Evolutionary conservation across 1,140 invertebrate species (phyloP).

Genomic region (Apis dorsata): DNA sequence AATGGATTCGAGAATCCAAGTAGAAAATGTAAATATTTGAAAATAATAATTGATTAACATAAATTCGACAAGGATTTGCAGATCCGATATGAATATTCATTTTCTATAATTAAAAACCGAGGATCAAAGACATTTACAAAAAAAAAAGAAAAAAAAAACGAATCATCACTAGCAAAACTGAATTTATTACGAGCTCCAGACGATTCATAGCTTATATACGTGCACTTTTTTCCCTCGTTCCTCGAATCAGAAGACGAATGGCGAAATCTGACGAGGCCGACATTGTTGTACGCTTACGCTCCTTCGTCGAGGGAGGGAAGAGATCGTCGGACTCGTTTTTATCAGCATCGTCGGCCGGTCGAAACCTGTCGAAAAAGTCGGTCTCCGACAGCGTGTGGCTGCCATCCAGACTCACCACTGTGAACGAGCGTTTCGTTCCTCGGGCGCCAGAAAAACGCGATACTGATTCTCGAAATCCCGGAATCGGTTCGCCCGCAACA

Average conservation of each 20-base stretch:
- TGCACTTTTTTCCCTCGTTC: slow-evolving; percentile 3
- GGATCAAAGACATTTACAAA: neutral
- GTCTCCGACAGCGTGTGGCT: slow-evolving; percentile 58
- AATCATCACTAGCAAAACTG: neutral
- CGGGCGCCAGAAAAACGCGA: slow-evolving; percentile 41
- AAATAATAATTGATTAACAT: too few species aligned
- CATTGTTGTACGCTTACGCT: slow-evolving; percentile 34
- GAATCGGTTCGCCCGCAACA: slow-evolving; percentile 25
- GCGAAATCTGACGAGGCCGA: slow-evolving; percentile 38
- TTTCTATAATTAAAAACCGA: neutral
- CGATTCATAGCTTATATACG: neutral
- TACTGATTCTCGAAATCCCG: slow-evolving; percentile 43
- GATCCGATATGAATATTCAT: neutral
- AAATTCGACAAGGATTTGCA: neutral
- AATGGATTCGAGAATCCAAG: too few species aligned
- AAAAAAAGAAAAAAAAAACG: neutral
- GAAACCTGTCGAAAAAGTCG: slow-evolving; percentile 41
- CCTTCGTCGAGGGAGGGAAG: slow-evolving; percentile 11
- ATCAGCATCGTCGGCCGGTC: slow-evolving; percentile 42
- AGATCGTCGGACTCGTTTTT: slow-evolving; percentile 51
- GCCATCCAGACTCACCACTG: slow-evolving; percentile 51
- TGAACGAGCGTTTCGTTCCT: slow-evolving; percentile 11
- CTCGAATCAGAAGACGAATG: slow-evolving; percentile 38
- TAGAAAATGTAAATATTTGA: too few species aligned
- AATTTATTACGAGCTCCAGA: slow-evolving; percentile 5